These are phyloP conservation scores for Montifringilla adamsi DNA, from an alignment of 2,113 vertebrate species.

Conservation along the genomic window DNA sequence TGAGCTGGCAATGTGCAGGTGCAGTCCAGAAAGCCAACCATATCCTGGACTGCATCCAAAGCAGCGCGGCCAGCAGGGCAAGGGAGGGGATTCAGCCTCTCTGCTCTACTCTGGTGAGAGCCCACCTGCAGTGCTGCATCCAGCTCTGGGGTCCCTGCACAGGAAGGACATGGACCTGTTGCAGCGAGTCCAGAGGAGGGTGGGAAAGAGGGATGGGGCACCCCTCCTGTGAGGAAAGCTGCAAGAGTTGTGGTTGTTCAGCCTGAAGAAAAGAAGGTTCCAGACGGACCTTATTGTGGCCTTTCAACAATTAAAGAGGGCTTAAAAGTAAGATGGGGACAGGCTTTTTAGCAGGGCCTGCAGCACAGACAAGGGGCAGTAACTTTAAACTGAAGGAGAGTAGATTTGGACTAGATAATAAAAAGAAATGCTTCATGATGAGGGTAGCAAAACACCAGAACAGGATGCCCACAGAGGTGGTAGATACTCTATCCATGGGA, in stretches of 20 bases:
- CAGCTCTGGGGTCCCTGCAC: neutral
- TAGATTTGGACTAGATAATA: neutral
- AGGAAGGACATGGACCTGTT: accelerated
- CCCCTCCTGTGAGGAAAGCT: neutral
- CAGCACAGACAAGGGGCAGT: neutral
- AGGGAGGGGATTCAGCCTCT: neutral
- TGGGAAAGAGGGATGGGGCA: neutral
- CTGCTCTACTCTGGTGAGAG: neutral
- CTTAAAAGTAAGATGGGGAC: neutral
- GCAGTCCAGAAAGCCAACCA: neutral
- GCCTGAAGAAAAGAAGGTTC: neutral
- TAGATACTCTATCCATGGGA: neutral
- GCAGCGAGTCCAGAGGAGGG: accelerated
- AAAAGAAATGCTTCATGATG: neutral
- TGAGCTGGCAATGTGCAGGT: neutral
- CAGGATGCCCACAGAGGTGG: neutral
- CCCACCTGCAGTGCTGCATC: neutral
- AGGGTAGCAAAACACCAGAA: neutral
- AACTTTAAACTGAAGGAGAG: neutral
- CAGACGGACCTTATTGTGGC: neutral
- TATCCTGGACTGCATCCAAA: neutral
- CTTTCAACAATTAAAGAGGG: neutral
- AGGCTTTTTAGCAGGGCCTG: neutral
- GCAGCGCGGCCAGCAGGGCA: neutral
- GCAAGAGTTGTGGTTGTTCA: neutral